phyloP scores from a whole-genome alignment of 2,113 vertebrate species.

The Cairina moschata region DNA sequence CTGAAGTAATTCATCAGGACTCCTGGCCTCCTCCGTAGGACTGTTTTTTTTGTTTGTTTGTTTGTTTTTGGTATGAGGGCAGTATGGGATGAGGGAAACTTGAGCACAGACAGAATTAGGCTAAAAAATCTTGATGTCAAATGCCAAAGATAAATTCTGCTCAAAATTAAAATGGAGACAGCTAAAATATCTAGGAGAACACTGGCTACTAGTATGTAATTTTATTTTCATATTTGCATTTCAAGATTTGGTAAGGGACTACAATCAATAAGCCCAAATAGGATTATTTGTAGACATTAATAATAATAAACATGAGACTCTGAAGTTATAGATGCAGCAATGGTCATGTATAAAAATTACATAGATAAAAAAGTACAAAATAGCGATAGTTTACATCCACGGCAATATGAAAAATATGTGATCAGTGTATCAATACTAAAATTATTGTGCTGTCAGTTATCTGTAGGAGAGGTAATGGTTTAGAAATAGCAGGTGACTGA shows the following conservation, averaged over 20 bases:
- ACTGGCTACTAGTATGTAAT: not conserved
- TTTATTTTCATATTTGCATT: not conserved
- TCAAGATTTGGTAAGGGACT: not conserved
- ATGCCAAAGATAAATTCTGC: not conserved
- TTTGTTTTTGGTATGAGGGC: not conserved
- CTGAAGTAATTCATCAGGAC: not conserved
- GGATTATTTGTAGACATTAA: slow-evolving; percentile 6
- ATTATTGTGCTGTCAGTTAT: not conserved
- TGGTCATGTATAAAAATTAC: not conserved
- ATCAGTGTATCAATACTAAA: not conserved
- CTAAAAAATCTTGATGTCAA: not conserved
- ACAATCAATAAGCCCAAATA: not conserved
- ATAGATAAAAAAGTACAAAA: not conserved
- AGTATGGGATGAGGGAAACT: not conserved
- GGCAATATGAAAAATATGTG: not conserved
- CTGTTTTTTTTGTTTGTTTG: not conserved
- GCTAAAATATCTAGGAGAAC: not conserved
- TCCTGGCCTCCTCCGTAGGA: not conserved
- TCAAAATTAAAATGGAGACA: not conserved
- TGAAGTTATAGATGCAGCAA: not conserved
- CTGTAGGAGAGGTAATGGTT: not conserved
- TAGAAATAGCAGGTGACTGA: not conserved
- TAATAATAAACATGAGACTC: not conserved
- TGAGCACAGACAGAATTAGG: not conserved
- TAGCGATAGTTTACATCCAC: not conserved